Conservation (phyloP, 2,113 vertebrate species). For the Salvelinus sp. region DNA sequence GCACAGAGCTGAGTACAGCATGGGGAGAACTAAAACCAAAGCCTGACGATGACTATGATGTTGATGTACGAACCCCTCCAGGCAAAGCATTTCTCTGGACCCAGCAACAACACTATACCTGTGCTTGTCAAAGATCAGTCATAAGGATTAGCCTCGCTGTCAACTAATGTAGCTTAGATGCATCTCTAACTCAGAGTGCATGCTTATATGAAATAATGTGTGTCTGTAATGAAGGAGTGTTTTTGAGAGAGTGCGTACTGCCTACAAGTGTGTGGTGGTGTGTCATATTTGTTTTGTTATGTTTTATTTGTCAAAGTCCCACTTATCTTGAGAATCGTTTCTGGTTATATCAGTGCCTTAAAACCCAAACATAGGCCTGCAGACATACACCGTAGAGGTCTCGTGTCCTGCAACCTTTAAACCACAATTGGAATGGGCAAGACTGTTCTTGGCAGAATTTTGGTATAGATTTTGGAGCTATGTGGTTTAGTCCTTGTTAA, state of each 20-base stretch:
- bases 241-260: constrained; percentile 1
- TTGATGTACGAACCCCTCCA: constrained; percentile 68
- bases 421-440: constrained; percentile 21
- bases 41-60: constrained; percentile 56
- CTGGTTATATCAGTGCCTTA: constrained; percentile 76
- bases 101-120: constrained; percentile 83
- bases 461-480: constrained; percentile 7
- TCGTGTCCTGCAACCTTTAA: neutral
- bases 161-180: constrained; percentile 63
- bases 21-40: constrained; percentile 72
- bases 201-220: constrained; percentile 9
- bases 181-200: constrained; percentile 47
- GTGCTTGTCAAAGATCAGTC: constrained; percentile 68
- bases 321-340: constrained; percentile 36
- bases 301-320: constrained; percentile 55
- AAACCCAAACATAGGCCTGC: constrained; percentile 42
- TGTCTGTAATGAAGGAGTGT: constrained; percentile 25
- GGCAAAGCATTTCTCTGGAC: constrained; percentile 78
- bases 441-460: constrained; percentile 43
- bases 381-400: constrained; percentile 46
- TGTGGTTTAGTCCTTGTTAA: constrained; percentile 37
- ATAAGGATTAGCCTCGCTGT: constrained; percentile 71
- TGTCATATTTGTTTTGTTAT: constrained; percentile 30
- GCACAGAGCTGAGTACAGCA: constrained; percentile 53
- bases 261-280: constrained; percentile 4